These are phyloP conservation scores for Itoplectis maculator DNA, from an alignment of 2,888 invertebrate genomes.

Conservation along the genomic window DNA sequence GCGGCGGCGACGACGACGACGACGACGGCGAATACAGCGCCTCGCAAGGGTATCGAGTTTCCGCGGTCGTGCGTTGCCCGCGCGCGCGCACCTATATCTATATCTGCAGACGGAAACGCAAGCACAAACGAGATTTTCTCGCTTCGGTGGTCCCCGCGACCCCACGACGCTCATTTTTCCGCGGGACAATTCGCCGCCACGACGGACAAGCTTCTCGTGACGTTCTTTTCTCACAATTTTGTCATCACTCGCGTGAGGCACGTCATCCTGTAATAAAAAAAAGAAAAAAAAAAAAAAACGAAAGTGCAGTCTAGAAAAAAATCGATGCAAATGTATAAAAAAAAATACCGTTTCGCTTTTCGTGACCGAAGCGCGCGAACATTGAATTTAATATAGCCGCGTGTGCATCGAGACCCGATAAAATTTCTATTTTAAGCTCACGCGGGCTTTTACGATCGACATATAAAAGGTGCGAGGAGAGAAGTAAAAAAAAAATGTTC, in stretches of 20 bases:
- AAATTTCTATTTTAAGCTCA: not conserved
- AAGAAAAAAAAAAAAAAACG: too few species aligned
- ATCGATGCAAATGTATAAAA: too few species aligned
- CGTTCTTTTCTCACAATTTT: not conserved
- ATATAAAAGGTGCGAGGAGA: not conserved
- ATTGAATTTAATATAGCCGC: not conserved
- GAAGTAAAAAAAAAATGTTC: not conserved
- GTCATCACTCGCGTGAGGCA: conserved; percentile 1
- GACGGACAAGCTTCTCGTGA: conserved; percentile 14
- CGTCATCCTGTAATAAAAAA: not conserved
- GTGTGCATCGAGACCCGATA: not conserved
- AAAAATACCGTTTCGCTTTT: too few species aligned
- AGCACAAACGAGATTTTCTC: conserved; percentile 23
- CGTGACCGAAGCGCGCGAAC: too few species aligned
- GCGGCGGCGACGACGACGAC: too few species aligned
- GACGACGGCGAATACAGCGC: conserved; percentile 49
- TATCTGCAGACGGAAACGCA: too few species aligned
- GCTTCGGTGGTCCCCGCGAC: not conserved
- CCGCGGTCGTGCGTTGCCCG: conserved; percentile 43
- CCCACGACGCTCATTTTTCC: not conserved
- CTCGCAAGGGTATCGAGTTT: conserved; percentile 51
- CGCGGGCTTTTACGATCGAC: not conserved
- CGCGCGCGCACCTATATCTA: conserved; percentile 26
- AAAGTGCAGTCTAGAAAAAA: too few species aligned
- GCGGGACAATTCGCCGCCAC: not conserved